Percentiles rank a stretch among this genome's conserved stretches.
phyloP scores from a whole-genome alignment of 2,888 invertebrate species.

The Rutpela maculata region DNA sequence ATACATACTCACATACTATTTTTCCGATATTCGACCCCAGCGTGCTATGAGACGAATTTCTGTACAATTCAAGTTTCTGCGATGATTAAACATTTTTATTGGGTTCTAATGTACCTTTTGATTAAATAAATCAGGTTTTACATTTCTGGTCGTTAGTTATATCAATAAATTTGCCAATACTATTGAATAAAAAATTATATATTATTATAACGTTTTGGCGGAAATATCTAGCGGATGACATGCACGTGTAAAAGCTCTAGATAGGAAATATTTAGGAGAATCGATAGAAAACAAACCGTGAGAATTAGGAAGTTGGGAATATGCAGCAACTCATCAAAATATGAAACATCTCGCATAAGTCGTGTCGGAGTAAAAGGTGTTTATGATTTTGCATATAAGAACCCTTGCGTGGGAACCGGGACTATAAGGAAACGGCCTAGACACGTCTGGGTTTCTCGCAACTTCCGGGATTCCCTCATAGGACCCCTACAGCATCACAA shows the following conservation, averaged over 20 bases:
- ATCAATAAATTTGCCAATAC: no score
- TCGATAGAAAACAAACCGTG: constrained; percentile 55
- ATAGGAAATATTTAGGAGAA: constrained; percentile 47
- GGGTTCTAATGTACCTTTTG: no score
- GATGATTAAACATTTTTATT: no score
- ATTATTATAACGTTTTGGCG: constrained; percentile 33
- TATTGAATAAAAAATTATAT: neutral
- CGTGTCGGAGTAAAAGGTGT: constrained; percentile 44
- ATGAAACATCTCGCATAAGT: constrained; percentile 53
- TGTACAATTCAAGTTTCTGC: no score
- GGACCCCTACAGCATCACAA: constrained; percentile 38
- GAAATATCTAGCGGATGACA: constrained; percentile 40
- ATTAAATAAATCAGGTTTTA: no score
- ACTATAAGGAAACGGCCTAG: constrained; percentile 64
- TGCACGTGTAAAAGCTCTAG: constrained; percentile 44
- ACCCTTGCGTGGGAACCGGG: constrained; percentile 61
- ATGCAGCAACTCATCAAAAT: constrained; percentile 50
- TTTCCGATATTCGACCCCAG: no score
- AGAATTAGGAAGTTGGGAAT: constrained; percentile 58
- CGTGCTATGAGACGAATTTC: no score
- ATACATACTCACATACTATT: no score
- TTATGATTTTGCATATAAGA: constrained; percentile 45
- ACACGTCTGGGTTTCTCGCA: constrained; percentile 62
- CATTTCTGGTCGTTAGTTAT: no score
- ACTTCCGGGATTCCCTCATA: constrained; percentile 65